Conservation (phyloP, 2,797 vertebrate species). For the Fundulus diaphanus region DNA sequence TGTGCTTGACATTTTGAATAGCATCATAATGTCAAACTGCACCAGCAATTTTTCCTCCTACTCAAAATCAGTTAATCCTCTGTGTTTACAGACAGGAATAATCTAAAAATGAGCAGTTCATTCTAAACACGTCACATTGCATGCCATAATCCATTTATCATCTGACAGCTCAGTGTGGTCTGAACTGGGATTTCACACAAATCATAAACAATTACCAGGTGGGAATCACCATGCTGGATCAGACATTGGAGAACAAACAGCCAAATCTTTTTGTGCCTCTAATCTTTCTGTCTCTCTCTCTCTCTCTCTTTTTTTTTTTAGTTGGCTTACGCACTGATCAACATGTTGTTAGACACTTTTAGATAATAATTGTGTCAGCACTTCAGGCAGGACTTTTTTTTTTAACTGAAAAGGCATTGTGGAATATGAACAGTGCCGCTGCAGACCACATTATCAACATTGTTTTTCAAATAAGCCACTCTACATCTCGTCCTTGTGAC, state of each 20-base stretch:
- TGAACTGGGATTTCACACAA: conserved; percentile 21
- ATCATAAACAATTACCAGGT: conserved; percentile 17
- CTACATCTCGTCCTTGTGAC: not conserved
- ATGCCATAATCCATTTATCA: conserved; percentile 6
- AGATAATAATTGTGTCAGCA: conserved; percentile 2
- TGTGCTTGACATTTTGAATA: not conserved
- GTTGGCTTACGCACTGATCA: not conserved
- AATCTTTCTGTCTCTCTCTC: not conserved
- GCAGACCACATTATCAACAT: not conserved
- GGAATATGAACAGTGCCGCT: not conserved
- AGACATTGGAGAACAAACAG: conserved; percentile 23
- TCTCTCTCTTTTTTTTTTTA: not conserved
- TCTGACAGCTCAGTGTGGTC: conserved; percentile 27
- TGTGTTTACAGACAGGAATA: conserved; percentile 4
- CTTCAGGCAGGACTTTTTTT: not conserved
- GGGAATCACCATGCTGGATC: conserved; percentile 18
- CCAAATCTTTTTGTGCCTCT: not conserved
- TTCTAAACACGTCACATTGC: conserved; percentile 12
- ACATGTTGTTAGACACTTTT: not conserved
- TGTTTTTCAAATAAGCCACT: not conserved
- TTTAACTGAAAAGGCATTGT: not conserved
- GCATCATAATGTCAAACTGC: conserved; percentile 13
- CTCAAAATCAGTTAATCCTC: conserved; percentile 1
- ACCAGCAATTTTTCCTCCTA: conserved; percentile 8
- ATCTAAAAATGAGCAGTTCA: conserved; percentile 9